These are phyloP conservation scores for Prosopocoilus inquinatus DNA, from an alignment of 2,888 invertebrate genomes.

Conservation along the genomic window DNA sequence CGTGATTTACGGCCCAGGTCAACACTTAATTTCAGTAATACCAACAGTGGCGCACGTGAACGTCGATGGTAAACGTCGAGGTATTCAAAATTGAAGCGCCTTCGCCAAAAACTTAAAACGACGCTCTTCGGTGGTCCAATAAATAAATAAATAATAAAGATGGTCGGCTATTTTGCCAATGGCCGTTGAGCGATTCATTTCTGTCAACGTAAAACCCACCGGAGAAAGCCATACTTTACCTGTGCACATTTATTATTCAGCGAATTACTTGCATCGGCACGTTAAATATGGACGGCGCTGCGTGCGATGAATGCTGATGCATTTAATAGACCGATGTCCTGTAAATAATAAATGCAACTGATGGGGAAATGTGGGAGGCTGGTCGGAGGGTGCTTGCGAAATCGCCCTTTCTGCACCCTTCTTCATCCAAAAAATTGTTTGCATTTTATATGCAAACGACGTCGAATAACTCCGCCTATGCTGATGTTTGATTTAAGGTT, in stretches of 20 bases:
- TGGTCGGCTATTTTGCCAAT: conserved; percentile 3
- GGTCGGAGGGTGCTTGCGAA: background rate
- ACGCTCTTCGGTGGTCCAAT: background rate
- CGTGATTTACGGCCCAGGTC: conserved; percentile 2
- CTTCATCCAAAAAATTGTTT: background rate
- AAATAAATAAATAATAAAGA: conserved; percentile 4
- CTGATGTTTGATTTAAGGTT: background rate
- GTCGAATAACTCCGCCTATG: background rate
- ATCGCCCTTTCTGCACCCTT: conserved; percentile 1
- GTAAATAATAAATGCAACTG: conserved; percentile 45
- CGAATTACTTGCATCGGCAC: conserved; percentile 39
- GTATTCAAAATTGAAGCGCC: background rate
- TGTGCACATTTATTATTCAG: conserved; percentile 39
- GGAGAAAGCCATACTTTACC: conserved; percentile 4
- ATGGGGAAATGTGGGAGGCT: background rate
- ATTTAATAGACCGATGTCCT: conserved; percentile 43
- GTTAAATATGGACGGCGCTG: conserved; percentile 42
- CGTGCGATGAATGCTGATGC: conserved; percentile 44
- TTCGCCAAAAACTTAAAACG: conserved; percentile 2
- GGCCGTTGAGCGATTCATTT: conserved; percentile 6
- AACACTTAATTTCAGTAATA: conserved; percentile 7
- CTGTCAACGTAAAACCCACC: conserved; percentile 8
- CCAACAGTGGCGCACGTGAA: background rate
- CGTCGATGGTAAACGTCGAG: conserved; percentile 2
- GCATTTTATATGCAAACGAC: conserved; percentile 3